Base-by-base conservation (phyloP, 2,797 vertebrate species). In the Falco cherrug region DNA sequence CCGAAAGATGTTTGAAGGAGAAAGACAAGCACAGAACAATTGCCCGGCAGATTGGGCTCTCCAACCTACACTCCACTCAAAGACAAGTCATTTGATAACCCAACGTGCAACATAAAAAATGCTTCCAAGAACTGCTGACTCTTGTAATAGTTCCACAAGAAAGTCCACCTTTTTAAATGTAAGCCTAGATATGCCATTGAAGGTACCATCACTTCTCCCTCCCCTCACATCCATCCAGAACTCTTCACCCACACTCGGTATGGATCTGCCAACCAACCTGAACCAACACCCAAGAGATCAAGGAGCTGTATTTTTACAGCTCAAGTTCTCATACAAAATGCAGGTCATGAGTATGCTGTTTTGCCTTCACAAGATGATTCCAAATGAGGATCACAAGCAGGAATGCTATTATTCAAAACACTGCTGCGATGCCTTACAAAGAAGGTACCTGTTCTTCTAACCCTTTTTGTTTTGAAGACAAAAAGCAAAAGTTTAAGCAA, bases 21-120 rank as follows among this genome's bases (percentile, higher is more conserved):
- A 77, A 79, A 60, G 39, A 67, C 15, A 90, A 87, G 19, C 41
- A 71, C 0, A 4, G 24, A 65, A 82, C 24, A 17, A 47, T 3
- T 31, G 21, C 10, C 21, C 2, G 1, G 24, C 24, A 91, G 59
- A 87, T 0, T 20, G 11, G 37, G 39, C 74, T 50, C 71, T 68
- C 60, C 68, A 69, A 1, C 8, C 12, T 26, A 45, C 0, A 1
- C 6, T 79, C 35, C 0, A 1, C 26, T 5, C 64, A 74, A 63
- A 60, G 41, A 16, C 5, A 2, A 11, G 13, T 1, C 6, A 0
- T 14, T 87, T 51, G 25, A 43, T 80, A 70, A 53, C 0, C 1
- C 24, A 37, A 82, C 43, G 13, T 14, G 3, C 47, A 74, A 67
- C 8, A 35, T 3, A 73, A 90, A 90, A 88, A 92, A 61, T 26